Evolutionary conservation across 2,888 invertebrate species (phyloP).

Genomic region (Cylloceria caligata): DNA sequence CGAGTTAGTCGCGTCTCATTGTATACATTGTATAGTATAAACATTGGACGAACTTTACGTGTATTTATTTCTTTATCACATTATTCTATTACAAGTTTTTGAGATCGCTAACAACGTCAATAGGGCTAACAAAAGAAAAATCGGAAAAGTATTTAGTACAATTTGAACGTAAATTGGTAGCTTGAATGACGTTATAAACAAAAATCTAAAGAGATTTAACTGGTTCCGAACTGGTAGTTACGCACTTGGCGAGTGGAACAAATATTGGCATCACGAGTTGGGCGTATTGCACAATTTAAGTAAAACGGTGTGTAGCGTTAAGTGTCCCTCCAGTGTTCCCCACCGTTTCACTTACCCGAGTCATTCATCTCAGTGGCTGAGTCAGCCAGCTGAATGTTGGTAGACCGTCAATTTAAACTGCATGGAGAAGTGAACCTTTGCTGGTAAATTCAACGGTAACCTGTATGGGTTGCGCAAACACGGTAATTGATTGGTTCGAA

Average conservation of each 20-base stretch:
- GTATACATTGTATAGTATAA: no score
- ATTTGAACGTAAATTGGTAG: not conserved
- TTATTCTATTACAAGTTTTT: no score
- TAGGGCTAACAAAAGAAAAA: no score
- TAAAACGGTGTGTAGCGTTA: not conserved
- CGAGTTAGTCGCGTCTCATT: no score
- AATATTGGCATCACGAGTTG: constrained; percentile 1
- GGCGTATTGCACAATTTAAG: not conserved
- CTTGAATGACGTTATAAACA: not conserved
- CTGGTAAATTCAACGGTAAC: not conserved
- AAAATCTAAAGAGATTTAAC: not conserved
- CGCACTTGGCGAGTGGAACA: not conserved
- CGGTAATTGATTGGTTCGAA: constrained; percentile 9
- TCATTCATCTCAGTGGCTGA: constrained; percentile 1
- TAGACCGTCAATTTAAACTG: constrained; percentile 7
- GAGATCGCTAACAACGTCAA: no score
- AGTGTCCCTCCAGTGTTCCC: not conserved
- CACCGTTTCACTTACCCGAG: not conserved
- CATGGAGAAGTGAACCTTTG: not conserved
- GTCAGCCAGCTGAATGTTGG: not conserved
- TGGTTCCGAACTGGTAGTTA: not conserved
- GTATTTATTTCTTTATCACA: no score
- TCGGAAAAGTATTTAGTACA: not conserved
- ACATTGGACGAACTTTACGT: no score
- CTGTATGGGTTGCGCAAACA: constrained; percentile 15